These are phyloP conservation scores for Drosophila neutralis DNA, from an alignment of 2,888 invertebrate species.

Conservation along the genomic window DNA sequence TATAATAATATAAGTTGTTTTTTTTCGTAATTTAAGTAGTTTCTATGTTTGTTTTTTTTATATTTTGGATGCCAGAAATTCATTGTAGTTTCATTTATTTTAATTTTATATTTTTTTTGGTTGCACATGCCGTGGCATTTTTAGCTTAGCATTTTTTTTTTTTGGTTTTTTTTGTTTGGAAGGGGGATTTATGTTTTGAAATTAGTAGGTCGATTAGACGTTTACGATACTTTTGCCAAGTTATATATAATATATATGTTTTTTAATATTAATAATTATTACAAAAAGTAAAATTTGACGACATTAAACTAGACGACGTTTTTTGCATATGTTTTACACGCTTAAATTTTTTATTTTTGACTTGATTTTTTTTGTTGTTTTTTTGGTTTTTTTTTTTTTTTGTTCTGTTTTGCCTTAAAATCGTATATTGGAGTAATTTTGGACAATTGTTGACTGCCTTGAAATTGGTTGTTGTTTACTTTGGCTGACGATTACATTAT, in stretches of 20 bases:
- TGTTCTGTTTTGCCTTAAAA: slow-evolving; percentile 60
- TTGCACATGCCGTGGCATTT: slow-evolving; percentile 69
- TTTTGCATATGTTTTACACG: slow-evolving; percentile 74
- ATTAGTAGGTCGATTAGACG: slow-evolving; percentile 68
- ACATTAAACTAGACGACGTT: slow-evolving; percentile 83
- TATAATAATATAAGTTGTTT: slow-evolving; percentile 82
- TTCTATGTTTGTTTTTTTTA: slow-evolving; percentile 48
- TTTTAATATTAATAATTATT: slow-evolving; percentile 82
- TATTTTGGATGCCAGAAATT: slow-evolving; percentile 74
- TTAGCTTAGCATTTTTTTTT: slow-evolving; percentile 14
- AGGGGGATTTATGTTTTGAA: slow-evolving; percentile 52
- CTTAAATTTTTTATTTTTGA: slow-evolving; percentile 74
- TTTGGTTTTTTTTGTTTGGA: slow-evolving; percentile 12
- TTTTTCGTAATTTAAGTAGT: slow-evolving; percentile 71
- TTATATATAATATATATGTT: slow-evolving; percentile 71
- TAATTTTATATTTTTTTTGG: slow-evolving; percentile 48
- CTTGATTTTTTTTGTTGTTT: slow-evolving; percentile 41
- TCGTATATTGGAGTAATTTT: slow-evolving; percentile 69
- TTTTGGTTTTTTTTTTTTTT: slow-evolving; percentile 29
- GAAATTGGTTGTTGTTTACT: slow-evolving; percentile 55
- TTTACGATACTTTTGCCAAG: slow-evolving; percentile 66
- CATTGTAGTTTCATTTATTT: slow-evolving; percentile 57
- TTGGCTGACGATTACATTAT: slow-evolving; percentile 75
- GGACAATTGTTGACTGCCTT: slow-evolving; percentile 70
- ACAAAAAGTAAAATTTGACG: slow-evolving; percentile 83